Percentiles rank a stretch among this genome's conserved stretches.
Conservation (phyloP, 2,113 vertebrate species). For the Saguinus imperator region DNA sequence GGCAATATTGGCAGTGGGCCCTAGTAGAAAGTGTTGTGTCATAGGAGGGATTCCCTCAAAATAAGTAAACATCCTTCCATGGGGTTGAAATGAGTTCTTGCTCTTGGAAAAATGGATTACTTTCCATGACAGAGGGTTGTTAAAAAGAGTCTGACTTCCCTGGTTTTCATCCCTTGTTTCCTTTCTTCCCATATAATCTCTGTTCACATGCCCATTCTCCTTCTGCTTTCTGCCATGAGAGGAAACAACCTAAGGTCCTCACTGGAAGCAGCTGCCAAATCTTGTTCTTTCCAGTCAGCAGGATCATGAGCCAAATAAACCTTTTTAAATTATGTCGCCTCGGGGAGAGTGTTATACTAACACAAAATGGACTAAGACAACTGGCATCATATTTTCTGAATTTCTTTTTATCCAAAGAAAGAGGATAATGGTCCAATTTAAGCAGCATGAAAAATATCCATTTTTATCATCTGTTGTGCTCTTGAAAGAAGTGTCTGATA, state of each 20-base stretch:
- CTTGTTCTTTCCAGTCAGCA: not conserved
- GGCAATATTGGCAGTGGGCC: not conserved
- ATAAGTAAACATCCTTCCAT: not conserved
- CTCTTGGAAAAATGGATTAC: not conserved
- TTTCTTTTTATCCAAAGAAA: conserved; percentile 73
- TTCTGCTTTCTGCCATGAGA: not conserved
- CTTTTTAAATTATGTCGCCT: not conserved
- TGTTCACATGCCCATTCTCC: not conserved
- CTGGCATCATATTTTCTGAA: conserved; percentile 76
- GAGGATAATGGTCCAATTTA: conserved; percentile 71
- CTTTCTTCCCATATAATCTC: not conserved
- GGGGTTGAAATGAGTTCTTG: not conserved
- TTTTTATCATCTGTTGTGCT: conserved; percentile 65
- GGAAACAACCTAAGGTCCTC: not conserved
- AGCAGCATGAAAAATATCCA: not conserved
- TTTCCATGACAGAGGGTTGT: not conserved
- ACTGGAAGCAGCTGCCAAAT: not conserved
- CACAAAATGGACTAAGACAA: not conserved
- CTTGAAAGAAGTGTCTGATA: conserved; percentile 62
- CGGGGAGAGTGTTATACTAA: not conserved
- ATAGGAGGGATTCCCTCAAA: not conserved
- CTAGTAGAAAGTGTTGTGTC: not conserved
- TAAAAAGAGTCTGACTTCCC: not conserved
- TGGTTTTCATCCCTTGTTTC: not conserved
- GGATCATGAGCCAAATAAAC: not conserved